Conservation (phyloP, 2,888 invertebrate genomes). For the Aphodius granarius region DNA sequence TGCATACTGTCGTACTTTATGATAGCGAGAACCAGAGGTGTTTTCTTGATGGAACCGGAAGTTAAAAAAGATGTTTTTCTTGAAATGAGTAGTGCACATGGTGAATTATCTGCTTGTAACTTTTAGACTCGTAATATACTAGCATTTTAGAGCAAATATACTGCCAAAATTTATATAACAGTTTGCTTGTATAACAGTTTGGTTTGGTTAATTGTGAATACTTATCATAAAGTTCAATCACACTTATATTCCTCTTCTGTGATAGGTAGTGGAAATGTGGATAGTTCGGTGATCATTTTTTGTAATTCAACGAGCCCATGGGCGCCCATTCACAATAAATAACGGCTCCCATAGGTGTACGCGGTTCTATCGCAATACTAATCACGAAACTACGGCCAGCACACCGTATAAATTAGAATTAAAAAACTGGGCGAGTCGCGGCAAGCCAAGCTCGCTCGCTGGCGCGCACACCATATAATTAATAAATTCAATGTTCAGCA, state of each 20-base stretch:
- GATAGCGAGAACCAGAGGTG: too few relatives aligned
- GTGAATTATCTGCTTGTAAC: too few relatives aligned
- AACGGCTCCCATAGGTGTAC: constrained; percentile 10
- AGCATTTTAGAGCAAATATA: too few relatives aligned
- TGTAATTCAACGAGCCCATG: not conserved
- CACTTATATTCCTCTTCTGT: not conserved
- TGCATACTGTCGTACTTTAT: too few relatives aligned
- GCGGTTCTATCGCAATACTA: constrained; percentile 7
- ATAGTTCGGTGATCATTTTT: not conserved
- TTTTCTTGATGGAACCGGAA: too few relatives aligned
- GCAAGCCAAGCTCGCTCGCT: not conserved
- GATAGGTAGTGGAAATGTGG: not conserved
- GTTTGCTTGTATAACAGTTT: too few relatives aligned
- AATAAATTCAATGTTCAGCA: constrained; percentile 11
- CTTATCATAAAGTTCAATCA: too few relatives aligned
- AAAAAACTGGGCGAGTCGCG: not conserved
- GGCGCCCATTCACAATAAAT: constrained; percentile 5
- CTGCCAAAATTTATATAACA: too few relatives aligned
- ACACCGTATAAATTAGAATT: not conserved
- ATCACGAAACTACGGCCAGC: constrained; percentile 1
- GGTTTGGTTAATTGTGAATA: too few relatives aligned
- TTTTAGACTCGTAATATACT: too few relatives aligned
- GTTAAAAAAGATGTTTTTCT: too few relatives aligned
- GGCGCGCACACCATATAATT: constrained; percentile 1
- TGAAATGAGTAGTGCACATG: too few relatives aligned